A percentile compares a stretch with the other conserved stretches of the same genome.
These are phyloP conservation scores for Isotomurus palustris DNA, from an alignment of 2,888 invertebrate species.

Conservation along the genomic window DNA sequence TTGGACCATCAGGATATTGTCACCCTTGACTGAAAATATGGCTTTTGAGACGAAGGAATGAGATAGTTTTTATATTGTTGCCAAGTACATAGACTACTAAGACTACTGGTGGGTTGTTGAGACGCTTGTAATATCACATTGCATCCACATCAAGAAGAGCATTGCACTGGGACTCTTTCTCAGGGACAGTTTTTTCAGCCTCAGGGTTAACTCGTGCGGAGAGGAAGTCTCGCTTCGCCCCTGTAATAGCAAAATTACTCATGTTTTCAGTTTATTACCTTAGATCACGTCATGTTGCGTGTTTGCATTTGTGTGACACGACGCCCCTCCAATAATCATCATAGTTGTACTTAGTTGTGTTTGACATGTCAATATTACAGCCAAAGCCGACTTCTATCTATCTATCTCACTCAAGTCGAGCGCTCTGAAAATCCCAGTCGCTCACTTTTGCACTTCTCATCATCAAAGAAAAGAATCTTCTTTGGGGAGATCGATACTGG, in stretches of 20 bases:
- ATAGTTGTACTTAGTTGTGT: constrained; percentile 31
- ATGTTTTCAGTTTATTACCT: constrained; percentile 39
- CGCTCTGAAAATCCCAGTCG: too few species aligned
- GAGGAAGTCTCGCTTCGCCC: constrained; percentile 21
- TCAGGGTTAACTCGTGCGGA: constrained; percentile 37
- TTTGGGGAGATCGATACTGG: too few species aligned
- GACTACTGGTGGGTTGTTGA: too few species aligned
- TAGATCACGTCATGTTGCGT: constrained; percentile 42
- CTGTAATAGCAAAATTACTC: constrained; percentile 21
- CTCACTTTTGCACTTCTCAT: too few species aligned
- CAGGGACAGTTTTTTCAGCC: constrained; percentile 32
- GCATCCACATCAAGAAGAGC: too few species aligned
- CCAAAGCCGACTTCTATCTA: too few species aligned
- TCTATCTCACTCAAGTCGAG: too few species aligned
- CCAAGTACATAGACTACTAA: too few species aligned
- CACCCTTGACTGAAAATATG: constrained; percentile 7
- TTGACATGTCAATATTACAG: constrained; percentile 44
- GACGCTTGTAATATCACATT: too few species aligned
- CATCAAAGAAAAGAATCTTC: too few species aligned
- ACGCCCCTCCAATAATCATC: constrained; percentile 44
- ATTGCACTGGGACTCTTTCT: constrained; percentile 36
- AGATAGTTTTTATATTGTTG: too few species aligned
- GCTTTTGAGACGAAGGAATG: not conserved
- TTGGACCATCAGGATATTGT: constrained; percentile 7
- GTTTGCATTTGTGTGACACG: constrained; percentile 37